A percentile compares a stretch with the other conserved stretches of the same genome.
phyloP scores from a whole-genome alignment of 2,113 vertebrate genomes.

The Paracanthobrama guichenoti region DNA sequence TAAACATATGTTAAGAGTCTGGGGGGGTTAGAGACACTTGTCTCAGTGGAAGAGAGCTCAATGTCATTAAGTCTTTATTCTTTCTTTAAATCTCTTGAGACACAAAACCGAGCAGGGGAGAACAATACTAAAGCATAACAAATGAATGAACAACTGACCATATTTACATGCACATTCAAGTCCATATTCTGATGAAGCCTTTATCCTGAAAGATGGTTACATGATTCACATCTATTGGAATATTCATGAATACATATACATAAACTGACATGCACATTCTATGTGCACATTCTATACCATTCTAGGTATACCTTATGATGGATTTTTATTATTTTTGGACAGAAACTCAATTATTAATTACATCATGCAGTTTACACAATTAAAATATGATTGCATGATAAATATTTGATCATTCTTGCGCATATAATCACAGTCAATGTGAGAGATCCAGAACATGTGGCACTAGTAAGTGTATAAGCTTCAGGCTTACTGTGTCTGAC shows the following conservation, averaged over 20 bases:
- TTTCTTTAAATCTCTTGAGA: conserved; percentile 51
- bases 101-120: conserved; percentile 5
- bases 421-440: background rate
- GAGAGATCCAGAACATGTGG: background rate
- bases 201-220: background rate
- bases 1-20: conserved; percentile 52
- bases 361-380: background rate
- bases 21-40: conserved; percentile 19
- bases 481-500: background rate
- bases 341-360: background rate
- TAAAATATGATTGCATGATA: background rate
- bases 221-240: background rate
- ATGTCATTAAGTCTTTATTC: conserved; percentile 55
- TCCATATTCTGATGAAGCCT: background rate
- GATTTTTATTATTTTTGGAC: background rate
- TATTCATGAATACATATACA: background rate
- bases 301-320: too few species aligned
- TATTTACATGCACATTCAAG: conserved; percentile 30
- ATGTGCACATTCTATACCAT: too few species aligned
- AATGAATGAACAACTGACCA: conserved; percentile 40
- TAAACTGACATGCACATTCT: too few species aligned
- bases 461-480: background rate
- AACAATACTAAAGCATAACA: conserved; percentile 38
- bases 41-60: conserved; percentile 46
- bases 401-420: background rate